A percentile compares a stretch with the other conserved stretches of the same genome.
These are phyloP conservation scores for Himalopsyche anomala DNA, from an alignment of 2,888 invertebrate species.

Conservation along the genomic window DNA sequence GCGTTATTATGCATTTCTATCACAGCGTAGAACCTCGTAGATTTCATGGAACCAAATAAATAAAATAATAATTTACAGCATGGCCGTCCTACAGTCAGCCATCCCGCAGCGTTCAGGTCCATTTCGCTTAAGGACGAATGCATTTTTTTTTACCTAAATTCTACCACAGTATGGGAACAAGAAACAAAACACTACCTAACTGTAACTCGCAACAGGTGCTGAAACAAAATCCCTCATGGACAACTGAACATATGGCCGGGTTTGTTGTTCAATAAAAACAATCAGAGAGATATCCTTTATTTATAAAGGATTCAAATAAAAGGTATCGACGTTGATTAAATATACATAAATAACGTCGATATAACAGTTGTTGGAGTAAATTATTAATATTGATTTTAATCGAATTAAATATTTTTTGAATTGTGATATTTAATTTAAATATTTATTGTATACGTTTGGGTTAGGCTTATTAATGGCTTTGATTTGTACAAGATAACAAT, in stretches of 20 bases:
- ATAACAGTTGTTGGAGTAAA: slow-evolving; percentile 14
- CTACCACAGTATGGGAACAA: slow-evolving; percentile 12
- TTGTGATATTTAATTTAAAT: no score
- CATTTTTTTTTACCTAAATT: slow-evolving; percentile 3
- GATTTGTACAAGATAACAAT: no score
- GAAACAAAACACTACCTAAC: slow-evolving; percentile 52
- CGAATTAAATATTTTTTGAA: no score
- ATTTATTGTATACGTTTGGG: no score
- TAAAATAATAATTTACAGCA: no score
- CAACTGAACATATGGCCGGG: slow-evolving; percentile 51
- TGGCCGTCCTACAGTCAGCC: not conserved
- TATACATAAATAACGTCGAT: not conserved
- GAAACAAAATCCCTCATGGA: slow-evolving; percentile 45
- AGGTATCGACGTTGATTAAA: slow-evolving; percentile 3
- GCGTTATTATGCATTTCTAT: no score
- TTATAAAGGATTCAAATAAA: slow-evolving; percentile 53
- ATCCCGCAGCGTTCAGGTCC: slow-evolving; percentile 9
- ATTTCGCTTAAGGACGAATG: slow-evolving; percentile 8
- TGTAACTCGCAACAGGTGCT: slow-evolving; percentile 57
- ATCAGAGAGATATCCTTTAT: not conserved
- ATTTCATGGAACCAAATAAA: no score
- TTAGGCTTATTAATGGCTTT: no score
- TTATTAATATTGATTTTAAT: not conserved
- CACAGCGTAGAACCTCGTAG: no score
- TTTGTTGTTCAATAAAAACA: not conserved